These are phyloP conservation scores for Sitobion miscanthi DNA, from an alignment of 1,140 invertebrate genomes.

Conservation along the genomic window DNA sequence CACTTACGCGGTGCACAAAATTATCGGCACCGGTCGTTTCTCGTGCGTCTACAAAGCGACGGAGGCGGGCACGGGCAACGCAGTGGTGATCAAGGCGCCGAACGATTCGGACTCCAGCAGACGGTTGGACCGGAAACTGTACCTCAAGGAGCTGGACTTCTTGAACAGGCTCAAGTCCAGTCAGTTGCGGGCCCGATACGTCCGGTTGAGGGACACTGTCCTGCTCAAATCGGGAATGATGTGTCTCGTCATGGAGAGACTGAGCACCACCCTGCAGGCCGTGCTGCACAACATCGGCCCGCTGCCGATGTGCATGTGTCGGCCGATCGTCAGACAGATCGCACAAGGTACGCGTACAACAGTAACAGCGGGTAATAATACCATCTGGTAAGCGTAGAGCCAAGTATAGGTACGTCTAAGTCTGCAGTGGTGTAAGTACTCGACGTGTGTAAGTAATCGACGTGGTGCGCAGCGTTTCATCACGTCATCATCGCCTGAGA, in stretches of 20 bases:
- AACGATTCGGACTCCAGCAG: neutral
- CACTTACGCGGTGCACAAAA: neutral
- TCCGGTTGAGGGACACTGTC: neutral
- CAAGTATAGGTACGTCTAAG: too few relatives aligned
- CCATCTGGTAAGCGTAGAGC: too few relatives aligned
- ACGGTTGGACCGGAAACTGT: neutral
- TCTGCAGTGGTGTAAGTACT: too few relatives aligned
- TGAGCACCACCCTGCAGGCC: neutral
- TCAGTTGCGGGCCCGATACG: neutral
- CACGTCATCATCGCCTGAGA: too few relatives aligned
- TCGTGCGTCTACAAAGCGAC: neutral
- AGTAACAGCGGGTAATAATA: too few relatives aligned
- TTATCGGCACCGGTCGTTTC: constrained; percentile 9
- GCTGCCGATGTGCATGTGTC: neutral
- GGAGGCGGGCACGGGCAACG: neutral
- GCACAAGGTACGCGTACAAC: constrained; percentile 14
- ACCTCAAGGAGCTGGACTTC: neutral
- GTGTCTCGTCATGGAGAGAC: constrained; percentile 18
- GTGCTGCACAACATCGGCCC: neutral
- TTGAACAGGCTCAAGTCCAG: neutral
- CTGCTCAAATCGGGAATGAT: neutral
- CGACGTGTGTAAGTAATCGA: too few relatives aligned
- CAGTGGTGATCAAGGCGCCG: neutral
- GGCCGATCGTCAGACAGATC: constrained; percentile 30
- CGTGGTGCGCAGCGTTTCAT: too few relatives aligned